A percentile compares a stretch with the other conserved stretches of the same genome.
Conservation (phyloP, 1,140 invertebrate genomes). For the Halictus rubicundus region DNA sequence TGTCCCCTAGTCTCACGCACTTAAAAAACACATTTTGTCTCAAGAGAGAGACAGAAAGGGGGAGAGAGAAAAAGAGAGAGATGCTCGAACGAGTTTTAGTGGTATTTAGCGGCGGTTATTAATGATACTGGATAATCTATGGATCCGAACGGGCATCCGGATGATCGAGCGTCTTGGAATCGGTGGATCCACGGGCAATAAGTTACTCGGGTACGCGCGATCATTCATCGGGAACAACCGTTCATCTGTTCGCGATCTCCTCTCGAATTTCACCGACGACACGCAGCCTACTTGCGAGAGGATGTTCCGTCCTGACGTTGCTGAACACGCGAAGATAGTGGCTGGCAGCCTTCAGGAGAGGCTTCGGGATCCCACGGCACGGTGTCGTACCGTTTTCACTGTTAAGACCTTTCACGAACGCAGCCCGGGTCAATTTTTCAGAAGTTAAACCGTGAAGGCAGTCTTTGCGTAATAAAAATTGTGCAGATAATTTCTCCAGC, state of each 20-base stretch:
- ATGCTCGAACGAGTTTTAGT: neutral
- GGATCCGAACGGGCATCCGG: neutral
- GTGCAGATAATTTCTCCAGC: no score
- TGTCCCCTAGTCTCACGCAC: no score
- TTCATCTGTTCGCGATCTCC: slow-evolving; percentile 4
- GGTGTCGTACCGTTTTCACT: neutral
- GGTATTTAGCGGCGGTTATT: neutral
- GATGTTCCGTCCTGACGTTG: neutral
- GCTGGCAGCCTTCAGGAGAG: slow-evolving; percentile 1
- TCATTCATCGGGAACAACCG: slow-evolving; percentile 25
- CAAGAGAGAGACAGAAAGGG: no score
- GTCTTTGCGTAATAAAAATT: no score
- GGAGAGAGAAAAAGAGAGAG: no score
- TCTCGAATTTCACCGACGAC: slow-evolving; percentile 33
- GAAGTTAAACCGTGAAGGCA: no score
- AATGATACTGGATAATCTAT: slow-evolving; percentile 7
- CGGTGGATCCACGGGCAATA: neutral
- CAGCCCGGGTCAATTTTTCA: no score
- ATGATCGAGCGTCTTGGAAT: neutral
- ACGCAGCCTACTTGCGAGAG: slow-evolving; percentile 13
- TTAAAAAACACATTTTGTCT: neutral
- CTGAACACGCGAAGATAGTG: neutral
- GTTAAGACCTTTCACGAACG: neutral
- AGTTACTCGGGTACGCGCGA: neutral
- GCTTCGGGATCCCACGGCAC: neutral